Base-by-base conservation (phyloP, 2,797 vertebrate genomes). In the Xyrichtys novacula region DNA sequence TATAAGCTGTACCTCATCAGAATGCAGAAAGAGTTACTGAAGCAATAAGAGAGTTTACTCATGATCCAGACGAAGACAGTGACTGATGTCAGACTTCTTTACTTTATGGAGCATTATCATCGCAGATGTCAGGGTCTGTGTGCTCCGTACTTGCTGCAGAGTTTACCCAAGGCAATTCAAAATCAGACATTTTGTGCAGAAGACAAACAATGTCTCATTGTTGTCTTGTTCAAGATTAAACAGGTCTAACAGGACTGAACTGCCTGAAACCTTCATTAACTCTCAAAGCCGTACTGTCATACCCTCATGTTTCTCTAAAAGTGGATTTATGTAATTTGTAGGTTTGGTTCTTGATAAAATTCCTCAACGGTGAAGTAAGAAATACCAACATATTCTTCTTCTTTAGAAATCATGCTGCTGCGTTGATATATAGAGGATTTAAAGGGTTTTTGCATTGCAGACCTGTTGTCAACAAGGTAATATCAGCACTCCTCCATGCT, bases 401-500 rank as follows among this genome's bases (percentile, higher is more conserved):
- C 32, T 53, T 50, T 22, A 26, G 20, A 60, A 39, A 29, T 34
- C 1, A 44, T 59, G 3, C 11, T 47, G 31, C 20, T 34, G 9
- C 23, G 23, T 3, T 49, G 22, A 52, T 19, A 29, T 42, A 72
- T 4, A 3, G 60, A 38, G 5, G 11, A 25, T 61, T 25, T 8
- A 16, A 28, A 32, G 49, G 15, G n/a, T 29, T 6, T 46, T 23
- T 40, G 56, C 39, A 31, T 8, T 59, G 64, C 43, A 70, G 71
- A 70, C 66, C 58, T 57, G 56, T 14, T 43, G 25, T 46, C 4
- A 54, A 61, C 56, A 23, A 49, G 32, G 53, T 52, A 49, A 28
- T 34, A 74, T 73, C 52, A 60, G 63, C 28, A 44, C 80, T 71
- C 61, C 32, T 78, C 63, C 56, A 47, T 50, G 76, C 52, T 76